Base-by-base conservation (phyloP, 1,140 invertebrate species). In the Danaus plexippus region DNA sequence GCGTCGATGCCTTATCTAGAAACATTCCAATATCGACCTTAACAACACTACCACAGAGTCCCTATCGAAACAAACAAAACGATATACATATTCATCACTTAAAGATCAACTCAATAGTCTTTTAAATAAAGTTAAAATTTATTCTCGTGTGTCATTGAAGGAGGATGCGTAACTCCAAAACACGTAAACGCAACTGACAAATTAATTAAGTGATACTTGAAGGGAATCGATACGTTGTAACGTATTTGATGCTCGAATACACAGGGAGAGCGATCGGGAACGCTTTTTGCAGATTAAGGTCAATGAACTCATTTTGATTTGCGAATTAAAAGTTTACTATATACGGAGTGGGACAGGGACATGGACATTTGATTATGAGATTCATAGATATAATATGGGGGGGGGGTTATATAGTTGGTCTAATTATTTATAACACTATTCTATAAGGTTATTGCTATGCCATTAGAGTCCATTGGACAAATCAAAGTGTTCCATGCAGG, bases 181-280 rank as follows among this genome's bases (percentile, higher is more conserved):
- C 56, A 61, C 58, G 58, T 64, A 59, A 69, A 57, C 47, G 56
- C 60, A 66, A 63, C 66, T 69, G 66, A 69, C 66, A 69, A 69
- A 69, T 69, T 69, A 69, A 69, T 69, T 69, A 69, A 66, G 54
- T 65, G 60, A 50, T 57, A 60, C 60, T 66, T 41, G 64, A 63
- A 66, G 61, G 64, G 66, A 66, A 69, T 69, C 64, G 66, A 66
- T 69, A 54, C 66, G 66, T 52, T 63, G 22, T 44, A 57, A 63
- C 61, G 47, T 43, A 58, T 69, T 66, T 52, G 11, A 61, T 66
- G 66, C 66, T 69, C 66, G 66, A 69, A 66, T 69, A 69, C 66
- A 52, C 58, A 40, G 49, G 53, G 62, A 64, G 46, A 52, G 50
- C 59, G 54, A 59, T 66, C 60, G 54, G 15, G 22, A 6, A 32